Evolutionary conservation across 2,888 invertebrate genomes (phyloP), one percentile per base, ranked within the genome.

Genomic region (Platycnemis pennipes): DNA sequence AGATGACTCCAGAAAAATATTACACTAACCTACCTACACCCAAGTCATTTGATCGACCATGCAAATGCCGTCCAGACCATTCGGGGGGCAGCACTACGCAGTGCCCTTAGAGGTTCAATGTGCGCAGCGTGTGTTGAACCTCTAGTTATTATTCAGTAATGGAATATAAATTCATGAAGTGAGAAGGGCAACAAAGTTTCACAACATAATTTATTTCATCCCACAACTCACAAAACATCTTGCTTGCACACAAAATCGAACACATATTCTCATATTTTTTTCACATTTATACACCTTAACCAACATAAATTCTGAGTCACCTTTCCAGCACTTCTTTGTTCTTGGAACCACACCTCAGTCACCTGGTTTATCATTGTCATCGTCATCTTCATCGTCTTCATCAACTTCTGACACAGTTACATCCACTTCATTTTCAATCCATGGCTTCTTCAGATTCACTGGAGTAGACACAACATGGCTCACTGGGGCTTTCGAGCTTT

Each of bases 321-420:
- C 1, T 31, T 77, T 37, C 31, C 37, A 22, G 63, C 16, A 13
- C 26, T 4, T 7, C 31, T 7, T 26, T 77, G 26, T 4, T 26
- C 19, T 26, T 26, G 1, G 22, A 22, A 1, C 63, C 26, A 63
- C 16, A 37, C 37, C 37, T 77, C 77, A 77, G 13, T 77, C 77
- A 37, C 77, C 77, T 77, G 13, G 31, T 37, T 77, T 63, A 63
- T 89, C 89, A 88, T 26, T 53, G 16, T 53, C 56, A 2, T 91
- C 94, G 22, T 94, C 94, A 63, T 95, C 95, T 53, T 95, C 95
- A 46, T 31, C 88, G 19, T 94, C 94, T 22, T 95, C 95, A 45
- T 95, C 95, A 56, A 31, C 88, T 8, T 94, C 94, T 26, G 94
- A 37, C 63, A 95, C 94, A 95, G 96, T 96, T 2, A 98, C 97